Evolutionary conservation across 2,888 invertebrate species (phyloP), one percentile per base, ranked within the genome.

Genomic region (Acholoe squamosa): DNA sequence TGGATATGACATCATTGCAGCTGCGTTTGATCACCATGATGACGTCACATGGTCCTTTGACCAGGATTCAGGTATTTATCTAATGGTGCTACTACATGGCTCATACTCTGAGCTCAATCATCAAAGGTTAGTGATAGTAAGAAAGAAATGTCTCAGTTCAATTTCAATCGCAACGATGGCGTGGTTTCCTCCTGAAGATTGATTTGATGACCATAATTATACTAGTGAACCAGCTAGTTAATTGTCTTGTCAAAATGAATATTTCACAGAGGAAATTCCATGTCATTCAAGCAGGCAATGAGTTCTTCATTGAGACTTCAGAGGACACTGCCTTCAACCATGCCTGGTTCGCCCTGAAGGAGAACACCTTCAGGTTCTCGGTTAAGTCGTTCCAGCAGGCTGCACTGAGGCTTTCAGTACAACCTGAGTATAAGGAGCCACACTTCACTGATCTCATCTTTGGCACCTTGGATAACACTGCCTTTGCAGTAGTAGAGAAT

Each of bases 61-160:
- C 52, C 86, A 86, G 19, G 86, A 86, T 54, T 28, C 86, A 54
- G 86, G 86, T 56, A 28, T 43, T n/a, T n/a, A n/a, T n/a, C n/a
- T n/a, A n/a, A n/a, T n/a, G n/a, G n/a, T n/a, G n/a, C n/a, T n/a
- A n/a, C n/a, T n/a, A n/a, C n/a, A n/a, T n/a, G n/a, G n/a, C n/a
- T n/a, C n/a, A n/a, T n/a, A n/a, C n/a, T n/a, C n/a, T n/a, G n/a
- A n/a, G n/a, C n/a, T n/a, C n/a, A n/a, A n/a, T n/a, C n/a, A n/a
- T n/a, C n/a, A n/a, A n/a, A n/a, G n/a, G n/a, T n/a, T n/a, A n/a
- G n/a, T n/a, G n/a, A n/a, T n/a, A n/a, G n/a, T n/a, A n/a, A n/a
- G n/a, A n/a, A n/a, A n/a, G n/a, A n/a, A n/a, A n/a, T n/a, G n/a
- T n/a, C n/a, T n/a, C n/a, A n/a, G n/a, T n/a, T n/a, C n/a, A n/a